Evolutionary conservation across 2,888 invertebrate species (phyloP).

Genomic region (Drosophila koepferae): DNA sequence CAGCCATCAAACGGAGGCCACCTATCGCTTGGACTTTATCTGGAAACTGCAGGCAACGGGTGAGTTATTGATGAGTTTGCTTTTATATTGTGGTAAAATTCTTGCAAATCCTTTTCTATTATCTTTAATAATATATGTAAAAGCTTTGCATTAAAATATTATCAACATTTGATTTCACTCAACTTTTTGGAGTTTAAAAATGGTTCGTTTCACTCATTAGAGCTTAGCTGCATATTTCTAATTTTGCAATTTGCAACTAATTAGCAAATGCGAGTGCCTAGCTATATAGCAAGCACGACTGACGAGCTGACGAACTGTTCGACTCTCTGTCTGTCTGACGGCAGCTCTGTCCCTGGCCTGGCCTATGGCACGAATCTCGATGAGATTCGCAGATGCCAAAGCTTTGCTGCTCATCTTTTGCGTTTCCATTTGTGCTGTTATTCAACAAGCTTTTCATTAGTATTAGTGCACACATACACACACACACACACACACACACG

Average conservation of each 20-base stretch:
- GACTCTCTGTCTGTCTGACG: slow-evolving; percentile 13
- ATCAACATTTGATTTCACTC: no score
- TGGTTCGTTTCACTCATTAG: no score
- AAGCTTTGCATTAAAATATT: neutral
- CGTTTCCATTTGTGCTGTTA: slow-evolving; percentile 48
- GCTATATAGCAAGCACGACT: slow-evolving; percentile 10
- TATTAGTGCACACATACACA: slow-evolving; percentile 53
- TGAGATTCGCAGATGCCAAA: slow-evolving; percentile 27
- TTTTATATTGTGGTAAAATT: neutral
- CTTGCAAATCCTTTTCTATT: no score
- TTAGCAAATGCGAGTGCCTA: slow-evolving; percentile 39
- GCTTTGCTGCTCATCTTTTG: slow-evolving; percentile 48
- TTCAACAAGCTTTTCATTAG: slow-evolving; percentile 64
- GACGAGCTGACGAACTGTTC: neutral
- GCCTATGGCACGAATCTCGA: neutral
- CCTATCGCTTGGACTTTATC: slow-evolving; percentile 96
- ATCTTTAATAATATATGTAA: neutral
- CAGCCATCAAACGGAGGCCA: slow-evolving; percentile 97
- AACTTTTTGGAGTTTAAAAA: no score
- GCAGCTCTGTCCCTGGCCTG: neutral
- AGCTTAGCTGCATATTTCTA: neutral
- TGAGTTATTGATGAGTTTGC: slow-evolving; percentile 76
- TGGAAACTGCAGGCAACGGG: slow-evolving; percentile 98
- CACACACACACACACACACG: neutral
- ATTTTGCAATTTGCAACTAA: slow-evolving; percentile 22